Percentiles rank a stretch among this genome's conserved stretches.
Evolutionary conservation across 2,888 invertebrate species (phyloP).

Genomic region (Eupsilia transversa): DNA sequence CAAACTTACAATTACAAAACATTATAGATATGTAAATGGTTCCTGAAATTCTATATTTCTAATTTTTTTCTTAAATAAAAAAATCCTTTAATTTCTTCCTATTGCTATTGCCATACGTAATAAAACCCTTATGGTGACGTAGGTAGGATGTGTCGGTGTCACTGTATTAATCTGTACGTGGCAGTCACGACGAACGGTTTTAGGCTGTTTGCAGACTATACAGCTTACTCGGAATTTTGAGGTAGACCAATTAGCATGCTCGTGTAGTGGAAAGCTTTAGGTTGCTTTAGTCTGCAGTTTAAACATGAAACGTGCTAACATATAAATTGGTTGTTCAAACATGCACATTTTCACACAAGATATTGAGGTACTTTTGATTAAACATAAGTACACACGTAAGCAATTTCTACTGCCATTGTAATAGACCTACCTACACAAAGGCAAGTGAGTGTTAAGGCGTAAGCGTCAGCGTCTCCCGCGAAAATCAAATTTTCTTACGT

Average conservation of each 20-base stretch:
- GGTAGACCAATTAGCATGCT: conserved; percentile 29
- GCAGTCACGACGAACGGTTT: conserved; percentile 29
- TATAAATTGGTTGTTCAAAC: conserved; percentile 16
- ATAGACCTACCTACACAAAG: too few relatives aligned
- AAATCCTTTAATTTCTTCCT: too few relatives aligned
- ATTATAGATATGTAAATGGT: background rate
- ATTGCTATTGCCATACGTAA: conserved; percentile 34
- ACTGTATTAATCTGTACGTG: conserved; percentile 31
- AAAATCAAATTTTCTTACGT: too few relatives aligned
- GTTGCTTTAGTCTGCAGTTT: background rate
- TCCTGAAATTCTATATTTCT: background rate
- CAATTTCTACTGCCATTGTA: background rate
- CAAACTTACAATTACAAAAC: background rate
- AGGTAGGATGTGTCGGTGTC: conserved; percentile 21
- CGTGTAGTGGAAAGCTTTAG: conserved; percentile 4
- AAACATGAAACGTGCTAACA: conserved; percentile 16
- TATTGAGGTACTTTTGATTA: background rate
- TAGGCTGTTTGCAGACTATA: background rate
- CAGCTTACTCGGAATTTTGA: conserved; percentile 8
- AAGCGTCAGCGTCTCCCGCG: too few relatives aligned
- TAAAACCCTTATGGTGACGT: conserved; percentile 13
- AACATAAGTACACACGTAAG: background rate
- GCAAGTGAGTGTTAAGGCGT: too few relatives aligned
- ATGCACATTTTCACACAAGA: background rate
- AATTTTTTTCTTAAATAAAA: too few relatives aligned